Percentiles rank a stretch among this genome's conserved stretches.
phyloP scores from a whole-genome alignment of 2,888 invertebrate genomes.

The Eilema caniola region DNA sequence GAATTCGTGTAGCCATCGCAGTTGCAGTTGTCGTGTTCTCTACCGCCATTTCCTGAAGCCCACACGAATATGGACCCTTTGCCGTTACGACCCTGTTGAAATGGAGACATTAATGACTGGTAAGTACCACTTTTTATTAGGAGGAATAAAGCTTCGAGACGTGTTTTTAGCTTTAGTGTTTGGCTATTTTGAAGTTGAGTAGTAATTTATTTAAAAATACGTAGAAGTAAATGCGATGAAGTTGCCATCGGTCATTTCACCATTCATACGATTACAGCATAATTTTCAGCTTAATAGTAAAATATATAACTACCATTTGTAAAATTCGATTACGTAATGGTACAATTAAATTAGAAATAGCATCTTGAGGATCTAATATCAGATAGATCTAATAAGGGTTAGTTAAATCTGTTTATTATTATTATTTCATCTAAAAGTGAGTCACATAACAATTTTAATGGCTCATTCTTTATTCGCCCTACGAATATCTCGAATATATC shows the following conservation, averaged over 20 bases:
- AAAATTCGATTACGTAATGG: background rate
- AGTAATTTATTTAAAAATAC: background rate
- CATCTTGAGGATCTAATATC: background rate
- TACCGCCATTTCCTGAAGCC: slow-evolving; percentile 99
- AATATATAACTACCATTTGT: background rate
- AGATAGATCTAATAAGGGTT: background rate
- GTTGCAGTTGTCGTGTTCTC: slow-evolving; percentile 98
- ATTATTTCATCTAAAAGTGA: background rate
- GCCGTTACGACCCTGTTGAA: slow-evolving; percentile 93
- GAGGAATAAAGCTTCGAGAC: background rate
- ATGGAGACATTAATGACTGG: slow-evolving; percentile 40
- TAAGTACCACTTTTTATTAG: slow-evolving; percentile 16
- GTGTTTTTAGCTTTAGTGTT: slow-evolving; percentile 2
- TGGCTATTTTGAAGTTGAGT: slow-evolving; percentile 3
- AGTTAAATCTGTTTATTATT: background rate
- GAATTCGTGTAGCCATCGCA: slow-evolving; percentile 99
- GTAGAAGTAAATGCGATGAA: background rate
- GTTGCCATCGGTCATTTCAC: background rate
- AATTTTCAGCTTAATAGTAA: background rate
- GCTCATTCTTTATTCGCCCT: background rate
- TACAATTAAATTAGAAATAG: background rate
- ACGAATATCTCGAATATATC: too few relatives aligned
- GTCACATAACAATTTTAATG: background rate
- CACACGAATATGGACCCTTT: slow-evolving; percentile 99
- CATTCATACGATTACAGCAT: background rate